Base-by-base conservation (phyloP, 2,888 invertebrate species). In the Ennomos quercinarius region DNA sequence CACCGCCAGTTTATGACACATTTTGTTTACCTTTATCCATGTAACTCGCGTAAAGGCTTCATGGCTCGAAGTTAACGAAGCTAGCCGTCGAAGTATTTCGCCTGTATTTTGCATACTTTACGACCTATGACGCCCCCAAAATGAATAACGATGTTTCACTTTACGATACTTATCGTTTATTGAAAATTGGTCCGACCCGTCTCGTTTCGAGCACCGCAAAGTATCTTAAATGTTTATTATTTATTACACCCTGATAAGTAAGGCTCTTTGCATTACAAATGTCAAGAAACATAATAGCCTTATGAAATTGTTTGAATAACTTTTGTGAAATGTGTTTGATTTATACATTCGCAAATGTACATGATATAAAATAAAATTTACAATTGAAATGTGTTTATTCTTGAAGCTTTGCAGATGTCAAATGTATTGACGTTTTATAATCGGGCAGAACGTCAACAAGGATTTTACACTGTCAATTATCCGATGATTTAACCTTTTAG, bases 31-130 rank as follows among this genome's bases (percentile, higher is more conserved):
- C 64, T 66, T 63, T 60, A 63, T 60, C 53, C 63, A 51, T 64
- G 61, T 60, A 48, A 49, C 61, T 45, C 57, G 54, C 57, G 61
- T 68, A 64, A 68, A 64, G 55, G 63, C 68, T 68, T 68, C 66
- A 68, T 68, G 66, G 61, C 57, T 52, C 61, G 38, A 53, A 68
- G 64, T 61, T 66, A 68, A 68, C 66, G 66, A 66, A 68, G 63
- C 61, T 48, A 63, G 55, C 61, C 63, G 36, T 54, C 62, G 54
- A 65, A 67, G 67, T 67, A 67, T 65, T 65, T 69, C 57, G 49
- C 53, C 52, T 65, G 61, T 67, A 67, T 65, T 68, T 67, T 65
- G 57, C 62, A 64, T 63, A 68, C 61, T 65, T 65, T 62, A 68
- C 62, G 57, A 55, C 58, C 55, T 50, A 64, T 52, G 66, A 58